Base-by-base conservation (phyloP, 64 coral and sea anemone species). In the Platygyra sinensis region DNA sequence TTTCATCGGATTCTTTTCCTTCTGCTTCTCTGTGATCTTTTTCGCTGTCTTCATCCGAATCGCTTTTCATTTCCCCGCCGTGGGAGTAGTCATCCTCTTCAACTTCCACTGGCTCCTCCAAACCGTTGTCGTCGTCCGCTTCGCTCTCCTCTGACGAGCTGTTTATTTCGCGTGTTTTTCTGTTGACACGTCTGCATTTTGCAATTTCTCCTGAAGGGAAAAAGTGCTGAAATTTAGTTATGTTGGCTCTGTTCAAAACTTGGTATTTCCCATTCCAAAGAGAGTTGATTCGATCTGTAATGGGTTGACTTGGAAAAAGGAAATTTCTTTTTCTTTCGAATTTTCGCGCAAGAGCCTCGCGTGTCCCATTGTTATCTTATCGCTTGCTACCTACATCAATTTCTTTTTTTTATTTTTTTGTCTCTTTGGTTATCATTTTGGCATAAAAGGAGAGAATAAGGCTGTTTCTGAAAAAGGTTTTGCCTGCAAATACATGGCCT, bases 71-170 rank as follows among this genome's bases (percentile, higher is more conserved):
- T 76, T 76, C 74, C 74, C 38, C 13, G 14, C 38, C 74, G 38
- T 76, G 38, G 33, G 33, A 76, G 74, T 76, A 17, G 14, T 76
- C 74, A 38, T 76, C 74, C 74, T 76, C 74, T 46, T 76, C 74
- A 76, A 76, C 74, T 76, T 76, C 74, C 73, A 75, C 73, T 75
- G 73, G 73, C 33, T 75, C 73, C 73, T 75, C 33, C 73, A 33
- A 33, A 75, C 73, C 73, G 30, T 75, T 39, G 73, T 75, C 73
- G 2, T 31, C 73, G 33, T 18, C 73, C 19, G 18, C 73, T 75
- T 75, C 73, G 33, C 73, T 75, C 73, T 75, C 32, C 73, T 75
- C 73, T 75, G 73, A 75, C 73, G 73, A 75, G 73, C 73, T 75
- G 73, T 75, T 42, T 75, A 42, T 75, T 75, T 75, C 30, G 39